Percentiles rank a stretch among this genome's conserved stretches.
phyloP scores from a whole-genome alignment of 2,888 invertebrate species.

The Tachina lurida region DNA sequence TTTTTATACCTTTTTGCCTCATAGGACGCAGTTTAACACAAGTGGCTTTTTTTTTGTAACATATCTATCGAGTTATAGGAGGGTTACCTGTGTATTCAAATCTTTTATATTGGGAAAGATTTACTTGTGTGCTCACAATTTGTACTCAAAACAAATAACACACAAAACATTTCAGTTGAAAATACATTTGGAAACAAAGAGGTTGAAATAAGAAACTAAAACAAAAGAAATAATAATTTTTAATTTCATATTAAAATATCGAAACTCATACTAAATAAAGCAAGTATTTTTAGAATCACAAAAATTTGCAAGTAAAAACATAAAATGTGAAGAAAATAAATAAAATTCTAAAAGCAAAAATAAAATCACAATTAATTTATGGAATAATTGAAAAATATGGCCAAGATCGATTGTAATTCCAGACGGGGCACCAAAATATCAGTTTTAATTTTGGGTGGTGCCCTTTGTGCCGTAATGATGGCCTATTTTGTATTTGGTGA shows the following conservation, averaged over 20 bases:
- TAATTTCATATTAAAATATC: neutral
- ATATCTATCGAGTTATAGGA: too few species aligned
- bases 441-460: slow-evolving; percentile 79
- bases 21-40: too few species aligned
- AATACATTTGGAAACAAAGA: slow-evolving; percentile 42
- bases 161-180: slow-evolving; percentile 55
- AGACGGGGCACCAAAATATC: slow-evolving; percentile 81
- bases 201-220: slow-evolving; percentile 52
- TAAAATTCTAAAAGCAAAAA: neutral
- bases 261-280: neutral
- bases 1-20: too few species aligned
- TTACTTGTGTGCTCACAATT: slow-evolving; percentile 40
- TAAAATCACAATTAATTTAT: slow-evolving; percentile 3
- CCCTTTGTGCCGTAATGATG: slow-evolving; percentile 80
- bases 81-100: neutral
- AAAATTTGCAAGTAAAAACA: slow-evolving; percentile 14
- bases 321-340: slow-evolving; percentile 24
- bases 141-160: slow-evolving; percentile 45
- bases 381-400: slow-evolving; percentile 71
- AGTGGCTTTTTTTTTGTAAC: too few species aligned
- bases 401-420: slow-evolving; percentile 78
- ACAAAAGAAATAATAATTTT: slow-evolving; percentile 7
- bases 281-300: slow-evolving; percentile 58
- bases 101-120: slow-evolving; percentile 18
- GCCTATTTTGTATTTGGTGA: slow-evolving; percentile 82